Base-by-base conservation (phyloP, 2,888 invertebrate species). In the Ypsolopha scabrella region DNA sequence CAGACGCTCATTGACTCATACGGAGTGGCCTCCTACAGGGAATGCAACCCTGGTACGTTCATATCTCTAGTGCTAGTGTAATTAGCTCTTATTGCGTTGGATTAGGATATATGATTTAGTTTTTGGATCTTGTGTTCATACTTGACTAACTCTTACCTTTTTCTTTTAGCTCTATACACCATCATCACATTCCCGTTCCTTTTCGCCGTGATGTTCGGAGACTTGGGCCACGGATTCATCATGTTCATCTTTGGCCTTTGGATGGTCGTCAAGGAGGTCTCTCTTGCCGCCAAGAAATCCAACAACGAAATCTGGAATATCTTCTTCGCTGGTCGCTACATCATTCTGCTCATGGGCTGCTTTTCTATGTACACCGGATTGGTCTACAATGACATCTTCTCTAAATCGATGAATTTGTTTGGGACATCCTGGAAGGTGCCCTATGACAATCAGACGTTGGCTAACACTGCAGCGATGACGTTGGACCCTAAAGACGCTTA, bases 341-440 rank as follows among this genome's bases (percentile, higher is more conserved):
- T 99, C 55, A 95, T 99, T 49, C 89, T 98, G 41, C 88, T 99
- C 61, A 99, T 99, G 99, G 99, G 99, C 6, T 76, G 93, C 11
- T 99, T 99, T 82, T 98, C 98, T 0, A 95, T 99, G 88, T 99
- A 99, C 86, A 98, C 99, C 33, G 99, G 99, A 0, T 62, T 99
- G 6, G 94, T 99, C 55, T 99, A 99, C 80, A 99, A 99, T 76
- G 99, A 99, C 69, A 88, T 96, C 34, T 99, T 99, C 86, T 97
- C 98, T 6, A 98, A 98, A 72, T 96, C 98, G 0, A 74, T 98
- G 66, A 99, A 99, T 69, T 90, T 99, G 41, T 99, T 99, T 76
- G 96, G 97, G 0, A 93, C 97, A 0, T 89, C 93, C 54, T 99
- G 98, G 98, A 67, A 62, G 14, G 75, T 87, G 35, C 80, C 80